Conservation (phyloP, 1,140 invertebrate genomes). For the Heterodera schachtii region DNA sequence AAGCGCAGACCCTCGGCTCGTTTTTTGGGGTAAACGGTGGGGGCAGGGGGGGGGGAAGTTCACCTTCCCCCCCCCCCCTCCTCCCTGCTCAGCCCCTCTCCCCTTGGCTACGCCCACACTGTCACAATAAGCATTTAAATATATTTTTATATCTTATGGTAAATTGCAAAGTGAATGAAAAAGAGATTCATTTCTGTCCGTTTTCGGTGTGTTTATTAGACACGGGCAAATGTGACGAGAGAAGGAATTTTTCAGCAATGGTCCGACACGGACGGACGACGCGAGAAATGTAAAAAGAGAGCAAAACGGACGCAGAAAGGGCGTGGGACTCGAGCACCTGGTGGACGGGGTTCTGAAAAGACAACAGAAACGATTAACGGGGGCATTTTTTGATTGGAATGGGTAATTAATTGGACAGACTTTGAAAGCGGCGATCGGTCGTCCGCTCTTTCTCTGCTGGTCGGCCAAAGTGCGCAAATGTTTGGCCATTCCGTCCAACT, state of each 20-base stretch:
- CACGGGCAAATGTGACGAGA: not conserved
- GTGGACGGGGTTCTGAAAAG: slow-evolving; percentile 22
- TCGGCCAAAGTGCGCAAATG: slow-evolving; percentile 5
- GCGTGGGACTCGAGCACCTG: slow-evolving; percentile 12
- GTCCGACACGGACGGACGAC: slow-evolving; percentile 6
- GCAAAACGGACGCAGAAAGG: not conserved
- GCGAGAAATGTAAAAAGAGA: slow-evolving; percentile 17
- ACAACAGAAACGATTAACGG: no score
- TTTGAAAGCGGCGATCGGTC: not conserved
- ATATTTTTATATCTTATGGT: no score
- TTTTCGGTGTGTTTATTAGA: not conserved
- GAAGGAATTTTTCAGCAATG: not conserved
- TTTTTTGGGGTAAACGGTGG: no score
- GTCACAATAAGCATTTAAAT: no score
- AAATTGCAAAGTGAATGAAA: not conserved
- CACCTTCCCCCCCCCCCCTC: no score
- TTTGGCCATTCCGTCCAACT: slow-evolving; percentile 16
- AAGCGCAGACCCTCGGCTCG: no score
- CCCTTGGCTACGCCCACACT: no score
- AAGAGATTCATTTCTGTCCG: not conserved
- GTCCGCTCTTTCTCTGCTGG: not conserved
- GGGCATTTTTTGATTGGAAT: no score
- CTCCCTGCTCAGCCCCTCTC: no score
- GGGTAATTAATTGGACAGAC: not conserved
- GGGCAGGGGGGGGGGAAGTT: no score